Evolutionary conservation across 2,888 invertebrate species (phyloP).

Genomic region (Malthinus seriepunctatus): DNA sequence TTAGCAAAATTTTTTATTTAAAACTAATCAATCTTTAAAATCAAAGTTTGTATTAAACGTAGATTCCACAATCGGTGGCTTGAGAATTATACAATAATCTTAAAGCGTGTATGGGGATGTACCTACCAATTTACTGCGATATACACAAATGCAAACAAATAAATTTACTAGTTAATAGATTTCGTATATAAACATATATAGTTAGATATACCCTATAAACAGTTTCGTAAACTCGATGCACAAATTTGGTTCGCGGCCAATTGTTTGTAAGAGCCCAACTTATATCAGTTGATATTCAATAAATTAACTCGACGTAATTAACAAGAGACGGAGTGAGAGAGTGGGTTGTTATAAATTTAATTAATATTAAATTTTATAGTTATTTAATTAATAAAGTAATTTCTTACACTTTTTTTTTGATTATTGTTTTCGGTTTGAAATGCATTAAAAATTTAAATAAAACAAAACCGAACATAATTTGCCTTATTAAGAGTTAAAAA

Average conservation of each 20-base stretch:
- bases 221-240: constrained; percentile 48
- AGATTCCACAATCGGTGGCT: too few species aligned
- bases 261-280: constrained; percentile 53
- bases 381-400: too few species aligned
- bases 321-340: constrained; percentile 13
- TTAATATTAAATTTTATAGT: background rate
- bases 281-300: constrained; percentile 53
- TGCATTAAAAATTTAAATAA: too few species aligned
- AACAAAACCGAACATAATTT: too few species aligned
- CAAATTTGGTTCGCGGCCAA: constrained; percentile 54
- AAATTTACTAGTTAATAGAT: constrained; percentile 53
- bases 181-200: constrained; percentile 38
- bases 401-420: too few species aligned
- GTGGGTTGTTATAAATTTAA: constrained; percentile 4
- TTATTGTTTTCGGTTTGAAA: too few species aligned
- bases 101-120: background rate
- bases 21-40: background rate
- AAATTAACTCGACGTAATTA: constrained; percentile 42
- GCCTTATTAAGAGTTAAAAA: too few species aligned
- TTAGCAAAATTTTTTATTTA: too few species aligned
- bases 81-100: background rate
- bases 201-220: constrained; percentile 40
- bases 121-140: constrained; percentile 4
- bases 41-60: too few species aligned
- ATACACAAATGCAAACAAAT: constrained; percentile 41